Percentiles rank a stretch among this genome's conserved stretches.
Conservation (phyloP, 2,888 invertebrate genomes). For the Thymelicus acteon region DNA sequence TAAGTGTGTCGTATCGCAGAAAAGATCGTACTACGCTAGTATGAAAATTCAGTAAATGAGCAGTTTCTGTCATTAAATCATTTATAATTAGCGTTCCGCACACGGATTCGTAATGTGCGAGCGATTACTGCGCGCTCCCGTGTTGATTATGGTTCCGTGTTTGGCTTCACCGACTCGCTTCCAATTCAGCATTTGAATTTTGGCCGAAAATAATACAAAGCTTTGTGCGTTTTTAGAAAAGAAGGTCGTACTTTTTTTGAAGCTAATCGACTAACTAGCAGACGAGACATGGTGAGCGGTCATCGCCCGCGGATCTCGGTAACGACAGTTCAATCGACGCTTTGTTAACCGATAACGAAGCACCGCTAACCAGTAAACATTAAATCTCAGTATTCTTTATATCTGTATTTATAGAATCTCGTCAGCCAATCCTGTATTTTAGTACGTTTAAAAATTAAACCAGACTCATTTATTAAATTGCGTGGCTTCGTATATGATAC, state of each 20-base stretch:
- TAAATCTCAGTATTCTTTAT: no score
- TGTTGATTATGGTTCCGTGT: slow-evolving; percentile 34
- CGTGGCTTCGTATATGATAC: neutral
- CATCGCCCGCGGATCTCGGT: no score
- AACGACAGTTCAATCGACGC: no score
- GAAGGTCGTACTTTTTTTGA: neutral
- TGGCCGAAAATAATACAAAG: neutral
- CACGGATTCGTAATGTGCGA: slow-evolving; percentile 35
- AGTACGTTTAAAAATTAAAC: neutral
- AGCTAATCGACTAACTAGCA: no score
- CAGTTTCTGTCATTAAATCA: slow-evolving; percentile 37
- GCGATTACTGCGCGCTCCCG: slow-evolving; percentile 29
- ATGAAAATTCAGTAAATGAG: slow-evolving; percentile 27
- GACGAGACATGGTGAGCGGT: no score
- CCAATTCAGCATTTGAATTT: slow-evolving; percentile 19
- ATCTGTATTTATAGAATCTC: no score
- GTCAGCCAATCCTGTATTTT: no score
- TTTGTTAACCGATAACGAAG: no score
- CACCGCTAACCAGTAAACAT: no score
- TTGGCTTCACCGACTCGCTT: slow-evolving; percentile 16
- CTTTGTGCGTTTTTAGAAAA: neutral
- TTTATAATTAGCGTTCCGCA: slow-evolving; percentile 38
- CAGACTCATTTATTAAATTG: neutral
- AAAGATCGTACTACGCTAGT: neutral
- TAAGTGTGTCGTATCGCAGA: no score